A percentile compares a stretch with the other conserved stretches of the same genome.
Conservation (phyloP, 2,888 invertebrate species). For the Meiosimyza decipiens region DNA sequence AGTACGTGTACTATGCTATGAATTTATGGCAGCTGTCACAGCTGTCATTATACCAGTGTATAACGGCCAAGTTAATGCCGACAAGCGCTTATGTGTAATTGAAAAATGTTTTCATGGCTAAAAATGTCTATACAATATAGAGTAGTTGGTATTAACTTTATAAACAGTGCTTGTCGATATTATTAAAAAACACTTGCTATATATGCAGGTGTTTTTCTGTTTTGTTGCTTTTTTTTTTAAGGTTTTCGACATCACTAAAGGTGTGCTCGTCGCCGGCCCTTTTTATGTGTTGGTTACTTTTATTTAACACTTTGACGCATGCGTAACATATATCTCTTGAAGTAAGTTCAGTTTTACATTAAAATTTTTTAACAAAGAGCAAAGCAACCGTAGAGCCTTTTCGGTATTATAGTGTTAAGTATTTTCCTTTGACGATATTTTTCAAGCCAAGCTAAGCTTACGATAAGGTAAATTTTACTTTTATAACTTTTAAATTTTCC, state of each 20-base stretch:
- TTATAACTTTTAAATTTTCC: no score
- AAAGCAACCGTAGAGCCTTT: no score
- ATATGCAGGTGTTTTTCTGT: background rate
- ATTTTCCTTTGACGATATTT: no score
- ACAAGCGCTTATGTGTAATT: background rate
- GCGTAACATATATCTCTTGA: no score
- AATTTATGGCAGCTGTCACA: constrained; percentile 9
- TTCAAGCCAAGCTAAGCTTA: no score
- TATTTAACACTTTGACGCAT: no score
- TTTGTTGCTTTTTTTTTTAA: background rate
- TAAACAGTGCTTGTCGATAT: background rate
- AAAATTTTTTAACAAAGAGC: no score
- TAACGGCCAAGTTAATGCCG: background rate
- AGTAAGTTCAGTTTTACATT: no score
- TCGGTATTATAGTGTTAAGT: no score
- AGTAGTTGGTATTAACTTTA: background rate
- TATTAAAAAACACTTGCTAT: background rate
- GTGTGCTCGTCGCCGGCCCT: no score
- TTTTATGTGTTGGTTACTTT: no score
- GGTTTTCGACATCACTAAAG: background rate
- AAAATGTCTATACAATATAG: background rate
- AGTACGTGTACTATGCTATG: background rate
- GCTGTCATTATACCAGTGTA: background rate
- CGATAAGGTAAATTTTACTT: no score
- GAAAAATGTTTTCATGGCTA: background rate